phyloP scores from a whole-genome alignment of 2,113 vertebrate genomes.

The Electrona antarctica region DNA sequence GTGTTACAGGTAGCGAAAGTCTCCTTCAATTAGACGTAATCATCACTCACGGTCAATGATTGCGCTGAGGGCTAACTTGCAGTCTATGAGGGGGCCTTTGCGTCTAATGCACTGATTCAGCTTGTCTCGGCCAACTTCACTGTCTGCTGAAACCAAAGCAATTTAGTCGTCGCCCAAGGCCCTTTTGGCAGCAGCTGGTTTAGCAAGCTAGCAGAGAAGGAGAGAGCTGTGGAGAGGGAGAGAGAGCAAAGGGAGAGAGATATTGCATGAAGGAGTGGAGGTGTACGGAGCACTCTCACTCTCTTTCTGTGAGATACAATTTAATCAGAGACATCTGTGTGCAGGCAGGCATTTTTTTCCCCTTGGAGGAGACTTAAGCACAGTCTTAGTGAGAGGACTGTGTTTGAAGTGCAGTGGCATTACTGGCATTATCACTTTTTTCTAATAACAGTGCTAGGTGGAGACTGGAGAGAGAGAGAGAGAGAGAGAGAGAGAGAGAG shows the following conservation, averaged over 20 bases:
- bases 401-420: slow-evolving; percentile 87
- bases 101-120: slow-evolving; percentile 98
- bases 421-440: slow-evolving; percentile 83
- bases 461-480: slow-evolving; percentile 33
- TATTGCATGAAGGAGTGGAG: not conserved
- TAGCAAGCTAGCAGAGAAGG: slow-evolving; percentile 78
- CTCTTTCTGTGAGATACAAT: slow-evolving; percentile 88
- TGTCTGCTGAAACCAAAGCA: slow-evolving; percentile 99
- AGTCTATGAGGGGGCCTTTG: slow-evolving; percentile 96
- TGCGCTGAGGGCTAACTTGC: slow-evolving; percentile 98
- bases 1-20: slow-evolving; percentile 97
- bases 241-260: slow-evolving; percentile 44
- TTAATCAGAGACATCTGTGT: slow-evolving; percentile 99
- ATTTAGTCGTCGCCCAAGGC: slow-evolving; percentile 98
- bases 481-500: slow-evolving; percentile 9
- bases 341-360: slow-evolving; percentile 85
- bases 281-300: slow-evolving; percentile 77
- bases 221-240: slow-evolving; percentile 58
- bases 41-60: slow-evolving; percentile 98
- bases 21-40: slow-evolving; percentile 99
- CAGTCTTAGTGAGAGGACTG: slow-evolving; percentile 86
- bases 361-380: slow-evolving; percentile 82
- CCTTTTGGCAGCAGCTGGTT: slow-evolving; percentile 96
- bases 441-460: slow-evolving; percentile 85
- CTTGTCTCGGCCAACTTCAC: slow-evolving; percentile 98